Evolutionary conservation across 2,888 invertebrate genomes (phyloP).

Genomic region (Zaprionus obscuricornis): DNA sequence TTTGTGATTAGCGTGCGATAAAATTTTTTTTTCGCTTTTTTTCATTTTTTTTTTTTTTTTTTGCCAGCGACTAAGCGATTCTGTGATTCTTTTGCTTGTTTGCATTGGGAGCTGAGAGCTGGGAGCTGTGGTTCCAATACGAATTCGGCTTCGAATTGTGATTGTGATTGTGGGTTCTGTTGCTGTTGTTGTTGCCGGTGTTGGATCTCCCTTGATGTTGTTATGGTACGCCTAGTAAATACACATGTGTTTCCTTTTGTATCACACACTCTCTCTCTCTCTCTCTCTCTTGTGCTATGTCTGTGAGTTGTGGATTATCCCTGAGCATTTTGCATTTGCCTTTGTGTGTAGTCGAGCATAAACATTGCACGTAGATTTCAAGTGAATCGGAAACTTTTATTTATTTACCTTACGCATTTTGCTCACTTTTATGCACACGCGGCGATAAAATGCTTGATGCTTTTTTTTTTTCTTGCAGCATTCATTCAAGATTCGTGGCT

Average conservation of each 20-base stretch:
- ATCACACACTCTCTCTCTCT: too few species aligned
- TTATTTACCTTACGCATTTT: constrained; percentile 53
- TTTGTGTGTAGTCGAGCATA: constrained; percentile 57
- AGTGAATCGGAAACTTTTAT: constrained; percentile 67
- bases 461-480: constrained; percentile 16
- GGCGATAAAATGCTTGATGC: constrained; percentile 9
- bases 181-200: neutral
- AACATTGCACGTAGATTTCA: constrained; percentile 64
- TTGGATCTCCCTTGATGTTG: constrained; percentile 13
- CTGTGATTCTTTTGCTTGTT: constrained; percentile 1
- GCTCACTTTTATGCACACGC: constrained; percentile 5
- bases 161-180: too few species aligned
- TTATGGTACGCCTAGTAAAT: neutral
- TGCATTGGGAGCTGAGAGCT: too few species aligned
- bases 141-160: too few species aligned
- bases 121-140: too few species aligned
- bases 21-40: constrained; percentile 39
- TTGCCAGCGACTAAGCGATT: constrained; percentile 16
- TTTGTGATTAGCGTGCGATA: constrained; percentile 75
- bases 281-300: too few species aligned
- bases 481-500: neutral
- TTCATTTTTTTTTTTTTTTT: constrained; percentile 8
- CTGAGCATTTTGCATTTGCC: constrained; percentile 19
- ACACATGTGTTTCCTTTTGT: constrained; percentile 17
- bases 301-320: constrained; percentile 26